Conservation (phyloP, 1,140 invertebrate genomes). For the Chelonus insularis region DNA sequence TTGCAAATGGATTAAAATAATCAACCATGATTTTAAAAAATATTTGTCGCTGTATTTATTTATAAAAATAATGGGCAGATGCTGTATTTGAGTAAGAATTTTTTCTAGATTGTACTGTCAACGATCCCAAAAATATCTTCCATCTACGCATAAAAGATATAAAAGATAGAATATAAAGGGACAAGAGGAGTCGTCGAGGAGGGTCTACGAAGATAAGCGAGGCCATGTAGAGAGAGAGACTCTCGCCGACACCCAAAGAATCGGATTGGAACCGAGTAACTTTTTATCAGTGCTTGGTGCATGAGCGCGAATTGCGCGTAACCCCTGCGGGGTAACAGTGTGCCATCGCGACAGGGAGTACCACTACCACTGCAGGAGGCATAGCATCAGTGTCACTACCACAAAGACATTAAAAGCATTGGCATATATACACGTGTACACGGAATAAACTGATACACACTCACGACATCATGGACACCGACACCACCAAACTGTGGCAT, state of each 20-base stretch:
- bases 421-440: background rate
- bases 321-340: slow-evolving; percentile 58
- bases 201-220: slow-evolving; percentile 8
- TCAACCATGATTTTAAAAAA: too few species aligned
- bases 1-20: too few species aligned
- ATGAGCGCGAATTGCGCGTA: slow-evolving; percentile 59
- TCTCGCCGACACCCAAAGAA: slow-evolving; percentile 29
- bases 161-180: slow-evolving; percentile 11
- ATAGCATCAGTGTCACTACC: slow-evolving; percentile 17
- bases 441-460: slow-evolving; percentile 6
- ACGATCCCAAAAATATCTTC: background rate
- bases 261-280: slow-evolving; percentile 53
- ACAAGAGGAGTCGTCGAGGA: slow-evolving; percentile 1
- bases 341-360: slow-evolving; percentile 57
- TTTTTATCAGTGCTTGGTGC: slow-evolving; percentile 51
- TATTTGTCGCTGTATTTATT: too few species aligned
- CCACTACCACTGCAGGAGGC: slow-evolving; percentile 32
- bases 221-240: slow-evolving; percentile 2
- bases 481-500: slow-evolving; percentile 52
- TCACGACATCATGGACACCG: slow-evolving; percentile 30
- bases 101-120: too few species aligned
- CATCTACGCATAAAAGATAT: background rate
- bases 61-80: too few species aligned
- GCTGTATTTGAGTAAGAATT: too few species aligned
- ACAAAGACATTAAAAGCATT: slow-evolving; percentile 1